A percentile compares a stretch with the other conserved stretches of the same genome.
phyloP scores from a whole-genome alignment of 2,888 invertebrate genomes.

The Kryphioiulus occultus region DNA sequence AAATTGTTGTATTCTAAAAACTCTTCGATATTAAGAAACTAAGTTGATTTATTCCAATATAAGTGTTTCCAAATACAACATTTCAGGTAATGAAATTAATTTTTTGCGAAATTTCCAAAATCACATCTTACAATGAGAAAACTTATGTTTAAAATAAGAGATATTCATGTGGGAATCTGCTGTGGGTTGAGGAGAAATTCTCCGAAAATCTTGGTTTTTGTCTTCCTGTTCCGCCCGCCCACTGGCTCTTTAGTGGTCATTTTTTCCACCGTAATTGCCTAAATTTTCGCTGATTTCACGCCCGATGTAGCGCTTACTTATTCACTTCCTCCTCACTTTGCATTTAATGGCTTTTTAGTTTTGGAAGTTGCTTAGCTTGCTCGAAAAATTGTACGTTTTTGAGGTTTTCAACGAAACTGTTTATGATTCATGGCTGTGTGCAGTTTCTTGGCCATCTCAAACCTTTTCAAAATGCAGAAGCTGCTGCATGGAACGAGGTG shows the following conservation, averaged over 20 bases:
- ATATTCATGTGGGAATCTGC: not conserved
- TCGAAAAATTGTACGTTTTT: too few species aligned
- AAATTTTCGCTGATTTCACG: conserved; percentile 8
- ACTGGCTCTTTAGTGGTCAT: conserved; percentile 17
- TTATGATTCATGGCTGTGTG: too few species aligned
- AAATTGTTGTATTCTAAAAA: too few species aligned
- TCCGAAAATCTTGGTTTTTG: not conserved
- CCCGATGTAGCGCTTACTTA: not conserved
- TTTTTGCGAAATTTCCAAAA: not conserved
- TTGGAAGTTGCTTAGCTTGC: too few species aligned
- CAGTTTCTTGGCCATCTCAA: too few species aligned
- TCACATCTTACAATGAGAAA: not conserved
- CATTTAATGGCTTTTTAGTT: not conserved
- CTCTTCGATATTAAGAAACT: too few species aligned
- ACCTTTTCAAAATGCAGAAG: too few species aligned
- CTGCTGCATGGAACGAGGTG: too few species aligned
- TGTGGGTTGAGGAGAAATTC: not conserved
- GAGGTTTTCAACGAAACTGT: too few species aligned
- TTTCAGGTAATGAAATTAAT: too few species aligned
- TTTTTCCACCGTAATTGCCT: not conserved
- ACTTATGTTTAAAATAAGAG: not conserved
- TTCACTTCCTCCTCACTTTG: conserved; percentile 1
- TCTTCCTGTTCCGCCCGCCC: conserved; percentile 12
- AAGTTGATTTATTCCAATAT: too few species aligned
- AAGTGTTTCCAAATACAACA: too few species aligned